A percentile compares a stretch with the other conserved stretches of the same genome.
Evolutionary conservation across 2,888 invertebrate genomes (phyloP).

Genomic region (Melipona beecheii): DNA sequence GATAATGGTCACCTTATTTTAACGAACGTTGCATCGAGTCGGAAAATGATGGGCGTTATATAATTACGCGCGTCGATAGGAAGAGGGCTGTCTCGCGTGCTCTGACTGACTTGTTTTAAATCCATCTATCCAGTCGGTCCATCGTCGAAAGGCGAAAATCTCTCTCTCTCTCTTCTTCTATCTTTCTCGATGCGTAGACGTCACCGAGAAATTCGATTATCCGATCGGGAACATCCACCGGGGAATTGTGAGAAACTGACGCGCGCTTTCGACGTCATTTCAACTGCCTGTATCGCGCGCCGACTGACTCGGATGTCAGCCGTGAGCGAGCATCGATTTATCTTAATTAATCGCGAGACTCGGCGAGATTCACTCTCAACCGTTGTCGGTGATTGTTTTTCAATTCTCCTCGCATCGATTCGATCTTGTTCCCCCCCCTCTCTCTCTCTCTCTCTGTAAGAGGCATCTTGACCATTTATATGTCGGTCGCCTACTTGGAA

Average conservation of each 20-base stretch:
- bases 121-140: neutral
- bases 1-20: constrained; percentile 41
- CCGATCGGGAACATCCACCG: constrained; percentile 49
- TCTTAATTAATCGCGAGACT: constrained; percentile 27
- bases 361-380: no score
- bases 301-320: constrained; percentile 21
- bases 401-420: neutral
- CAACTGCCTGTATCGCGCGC: constrained; percentile 39
- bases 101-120: constrained; percentile 16
- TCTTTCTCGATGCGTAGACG: constrained; percentile 41
- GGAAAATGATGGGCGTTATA: constrained; percentile 30
- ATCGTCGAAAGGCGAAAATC: constrained; percentile 12
- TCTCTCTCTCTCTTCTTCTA: neutral
- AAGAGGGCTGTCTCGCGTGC: neutral
- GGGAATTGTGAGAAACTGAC: constrained; percentile 37
- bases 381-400: neutral
- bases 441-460: no score
- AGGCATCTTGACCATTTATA: constrained; percentile 4
- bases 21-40: neutral
- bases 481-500: constrained; percentile 16
- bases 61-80: constrained; percentile 5
- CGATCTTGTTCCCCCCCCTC: no score
- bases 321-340: constrained; percentile 23
- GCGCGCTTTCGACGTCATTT: constrained; percentile 55
- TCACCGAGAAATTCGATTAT: constrained; percentile 64